These are phyloP conservation scores for Hydrolagus colliei DNA, from an alignment of 2,797 vertebrate species.

Conservation along the genomic window DNA sequence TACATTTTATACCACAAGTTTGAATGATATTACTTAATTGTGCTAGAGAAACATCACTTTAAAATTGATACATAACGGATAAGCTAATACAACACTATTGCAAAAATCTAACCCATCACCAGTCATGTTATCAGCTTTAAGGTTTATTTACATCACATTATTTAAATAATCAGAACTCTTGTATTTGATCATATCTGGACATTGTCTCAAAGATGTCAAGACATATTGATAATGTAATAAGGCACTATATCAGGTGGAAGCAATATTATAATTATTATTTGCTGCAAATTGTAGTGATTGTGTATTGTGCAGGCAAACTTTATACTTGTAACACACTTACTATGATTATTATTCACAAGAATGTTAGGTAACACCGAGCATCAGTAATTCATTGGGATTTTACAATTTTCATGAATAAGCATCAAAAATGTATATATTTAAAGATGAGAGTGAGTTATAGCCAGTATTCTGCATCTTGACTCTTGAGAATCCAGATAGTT, in stretches of 20 bases:
- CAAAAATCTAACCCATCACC: neutral
- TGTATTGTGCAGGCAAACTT: no score
- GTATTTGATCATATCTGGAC: no score
- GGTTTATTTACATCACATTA: neutral
- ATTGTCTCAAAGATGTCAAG: no score
- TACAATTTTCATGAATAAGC: neutral
- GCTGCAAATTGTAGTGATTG: no score
- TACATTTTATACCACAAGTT: no score
- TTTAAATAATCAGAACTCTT: no score
- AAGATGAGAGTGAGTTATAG: neutral
- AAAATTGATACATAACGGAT: neutral
- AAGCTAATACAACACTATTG: neutral
- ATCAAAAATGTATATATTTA: neutral
- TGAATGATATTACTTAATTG: neutral
- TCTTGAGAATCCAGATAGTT: neutral
- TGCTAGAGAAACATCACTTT: neutral
- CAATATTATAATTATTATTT: no score
- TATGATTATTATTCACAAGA: no score
- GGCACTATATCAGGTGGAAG: no score
- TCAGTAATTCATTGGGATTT: neutral
- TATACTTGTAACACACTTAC: no score
- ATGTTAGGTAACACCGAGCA: neutral
- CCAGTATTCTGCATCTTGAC: neutral
- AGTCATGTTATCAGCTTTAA: neutral
- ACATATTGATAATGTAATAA: no score